Evolutionary conservation across 2,113 vertebrate species (phyloP), one percentile per base, ranked within the genome.

Genomic region (Hipposideros armiger): DNA sequence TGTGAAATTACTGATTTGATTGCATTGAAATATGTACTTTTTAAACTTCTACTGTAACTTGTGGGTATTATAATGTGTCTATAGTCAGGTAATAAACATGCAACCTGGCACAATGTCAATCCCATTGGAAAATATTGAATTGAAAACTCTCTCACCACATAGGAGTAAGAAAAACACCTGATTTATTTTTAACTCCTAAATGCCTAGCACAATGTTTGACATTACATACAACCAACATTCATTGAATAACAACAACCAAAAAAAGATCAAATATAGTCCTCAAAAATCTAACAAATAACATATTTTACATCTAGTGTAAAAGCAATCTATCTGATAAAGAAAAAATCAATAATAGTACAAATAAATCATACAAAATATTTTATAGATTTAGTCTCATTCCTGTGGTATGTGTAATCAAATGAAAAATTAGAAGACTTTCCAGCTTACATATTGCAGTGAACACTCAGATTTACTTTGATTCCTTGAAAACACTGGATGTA

Each of bases 401-500:
- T 32, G 8, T 72, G 64, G 10, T 32, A 17, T 72, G 50, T 42
- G 9, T 52, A 60, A 47, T 42, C 67, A 87, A 82, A 69, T 15
- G 8, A 88, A 64, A 47, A 52, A 5, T 30, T 95, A 20, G 5
- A 81, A 76, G 8, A 24, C 24, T 40, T 90, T 50, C 3, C 80
- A 82, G 14, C 11, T 58, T 2, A 72, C 83, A 32, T 3, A 45
- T 26, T 74, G 4, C 19, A 96, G 64, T 84, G 19, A 95, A 95
- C 52, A 76, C 72, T 64, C 70, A 42, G n/a, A 77, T 92, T 56
- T 94, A 62, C 42, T 81, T 93, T 13, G 1, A 0, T 8, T 87
- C n/a, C 88, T 96, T 94, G 95, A 87, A 82, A 94, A 50, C 3
- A 50, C n/a, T 93, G 36, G 11, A 90, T 45, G 1, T 85, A 42